A percentile compares a stretch with the other conserved stretches of the same genome.
Conservation (phyloP, 2,113 vertebrate genomes). For the Pionites leucogaster region DNA sequence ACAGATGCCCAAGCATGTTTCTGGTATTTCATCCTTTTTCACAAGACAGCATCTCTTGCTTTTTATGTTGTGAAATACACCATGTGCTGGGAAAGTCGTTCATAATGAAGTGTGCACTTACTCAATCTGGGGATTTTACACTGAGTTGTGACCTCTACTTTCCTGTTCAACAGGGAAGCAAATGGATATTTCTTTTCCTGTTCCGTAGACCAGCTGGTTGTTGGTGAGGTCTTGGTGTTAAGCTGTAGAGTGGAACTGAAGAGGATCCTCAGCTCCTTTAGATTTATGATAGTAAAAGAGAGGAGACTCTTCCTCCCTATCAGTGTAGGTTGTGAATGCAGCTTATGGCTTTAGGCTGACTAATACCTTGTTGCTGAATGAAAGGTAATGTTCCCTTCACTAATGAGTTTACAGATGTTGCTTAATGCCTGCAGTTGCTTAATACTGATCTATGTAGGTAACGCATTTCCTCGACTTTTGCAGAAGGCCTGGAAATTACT, state of each 20-base stretch:
- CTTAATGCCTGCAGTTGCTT: background rate
- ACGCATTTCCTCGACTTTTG: background rate
- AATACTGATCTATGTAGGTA: fast-evolving
- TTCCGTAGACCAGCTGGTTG: background rate
- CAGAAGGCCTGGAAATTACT: background rate
- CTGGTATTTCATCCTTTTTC: background rate
- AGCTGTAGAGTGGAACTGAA: background rate
- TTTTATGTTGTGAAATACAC: background rate
- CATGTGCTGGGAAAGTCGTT: background rate
- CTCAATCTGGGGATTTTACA: background rate
- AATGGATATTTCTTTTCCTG: background rate
- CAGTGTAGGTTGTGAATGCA: background rate
- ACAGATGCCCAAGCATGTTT: background rate
- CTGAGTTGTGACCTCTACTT: background rate
- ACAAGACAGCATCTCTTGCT: background rate
- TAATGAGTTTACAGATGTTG: background rate
- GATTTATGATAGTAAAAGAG: background rate
- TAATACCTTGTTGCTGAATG: background rate
- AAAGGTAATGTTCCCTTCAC: background rate
- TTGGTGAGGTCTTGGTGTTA: background rate
- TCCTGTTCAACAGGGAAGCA: background rate
- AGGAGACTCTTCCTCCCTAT: background rate
- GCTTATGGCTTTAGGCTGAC: background rate
- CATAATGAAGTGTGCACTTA: background rate
- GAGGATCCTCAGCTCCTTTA: background rate